Percentiles rank a stretch among this genome's conserved stretches.
Conservation (phyloP, 2,888 invertebrate genomes). For the Iphiclides podalirius region DNA sequence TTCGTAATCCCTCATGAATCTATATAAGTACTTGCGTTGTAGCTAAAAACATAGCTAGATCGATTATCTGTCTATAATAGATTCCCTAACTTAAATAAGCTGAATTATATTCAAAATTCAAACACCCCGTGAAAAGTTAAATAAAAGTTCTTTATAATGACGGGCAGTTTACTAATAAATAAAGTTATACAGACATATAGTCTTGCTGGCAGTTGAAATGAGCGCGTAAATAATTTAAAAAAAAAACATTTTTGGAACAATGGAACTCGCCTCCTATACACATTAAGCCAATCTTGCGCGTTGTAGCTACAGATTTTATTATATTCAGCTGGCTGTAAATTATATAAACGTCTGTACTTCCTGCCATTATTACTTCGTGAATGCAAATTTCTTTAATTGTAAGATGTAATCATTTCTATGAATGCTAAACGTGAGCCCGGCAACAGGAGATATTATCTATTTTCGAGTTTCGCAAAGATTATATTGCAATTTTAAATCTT, state of each 20-base stretch:
- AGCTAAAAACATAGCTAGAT: no score
- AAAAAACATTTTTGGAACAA: conserved; percentile 6
- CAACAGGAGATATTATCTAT: conserved; percentile 22
- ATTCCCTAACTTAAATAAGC: no score
- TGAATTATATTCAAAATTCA: no score
- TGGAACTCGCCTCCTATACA: not conserved
- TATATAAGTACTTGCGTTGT: no score
- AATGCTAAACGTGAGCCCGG: conserved; percentile 17
- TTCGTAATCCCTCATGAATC: no score
- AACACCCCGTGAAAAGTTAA: no score
- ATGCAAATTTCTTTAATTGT: conserved; percentile 26
- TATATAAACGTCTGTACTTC: conserved; percentile 38
- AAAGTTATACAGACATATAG: no score
- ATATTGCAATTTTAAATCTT: conserved; percentile 12
- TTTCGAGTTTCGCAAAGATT: conserved; percentile 8
- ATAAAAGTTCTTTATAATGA: no score
- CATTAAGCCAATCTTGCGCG: not conserved
- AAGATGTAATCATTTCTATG: conserved; percentile 24
- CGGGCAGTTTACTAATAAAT: no score
- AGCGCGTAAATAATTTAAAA: not conserved
- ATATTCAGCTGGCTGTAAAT: conserved; percentile 30
- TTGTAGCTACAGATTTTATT: conserved; percentile 18
- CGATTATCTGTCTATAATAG: no score
- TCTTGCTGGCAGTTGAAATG: no score
- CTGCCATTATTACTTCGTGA: conserved; percentile 31